Conservation (phyloP, 92 coral and sea anemone genomes). For the Epizoanthus scotinus region DNA sequence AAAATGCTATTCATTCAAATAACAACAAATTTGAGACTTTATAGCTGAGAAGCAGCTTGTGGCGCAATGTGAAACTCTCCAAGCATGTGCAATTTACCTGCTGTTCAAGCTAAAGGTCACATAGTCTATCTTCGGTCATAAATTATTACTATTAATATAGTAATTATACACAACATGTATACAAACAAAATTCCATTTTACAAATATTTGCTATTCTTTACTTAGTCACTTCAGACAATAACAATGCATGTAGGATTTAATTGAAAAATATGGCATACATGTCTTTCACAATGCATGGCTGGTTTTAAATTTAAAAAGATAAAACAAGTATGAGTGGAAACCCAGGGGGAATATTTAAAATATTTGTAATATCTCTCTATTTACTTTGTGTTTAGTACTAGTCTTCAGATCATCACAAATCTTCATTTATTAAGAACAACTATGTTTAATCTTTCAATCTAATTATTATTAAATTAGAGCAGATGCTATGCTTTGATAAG, state of each 20-base stretch:
- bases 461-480: slow-evolving; percentile 2
- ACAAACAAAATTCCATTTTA: slow-evolving; percentile 29
- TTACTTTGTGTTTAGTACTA: slow-evolving; percentile 3
- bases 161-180: slow-evolving; percentile 7
- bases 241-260: slow-evolving; percentile 11
- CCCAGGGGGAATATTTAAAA: slow-evolving; percentile 1
- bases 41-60: slow-evolving; percentile 22
- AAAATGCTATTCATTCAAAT: background rate
- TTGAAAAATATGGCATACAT: background rate
- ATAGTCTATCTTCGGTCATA: background rate
- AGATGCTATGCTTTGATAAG: background rate
- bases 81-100: slow-evolving; percentile 32
- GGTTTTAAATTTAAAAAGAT: background rate
- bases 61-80: slow-evolving; percentile 28
- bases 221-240: background rate
- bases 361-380: slow-evolving; percentile 13
- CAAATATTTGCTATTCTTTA: slow-evolving; percentile 38
- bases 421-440: background rate
- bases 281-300: slow-evolving; percentile 26
- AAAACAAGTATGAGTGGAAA: slow-evolving; percentile 2
- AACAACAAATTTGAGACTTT: background rate
- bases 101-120: slow-evolving; percentile 5
- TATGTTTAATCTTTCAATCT: slow-evolving; percentile 11
- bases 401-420: background rate
- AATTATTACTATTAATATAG: slow-evolving; percentile 27